Conservation (phyloP, 2,113 vertebrate genomes). For the Isichthys henryi region DNA sequence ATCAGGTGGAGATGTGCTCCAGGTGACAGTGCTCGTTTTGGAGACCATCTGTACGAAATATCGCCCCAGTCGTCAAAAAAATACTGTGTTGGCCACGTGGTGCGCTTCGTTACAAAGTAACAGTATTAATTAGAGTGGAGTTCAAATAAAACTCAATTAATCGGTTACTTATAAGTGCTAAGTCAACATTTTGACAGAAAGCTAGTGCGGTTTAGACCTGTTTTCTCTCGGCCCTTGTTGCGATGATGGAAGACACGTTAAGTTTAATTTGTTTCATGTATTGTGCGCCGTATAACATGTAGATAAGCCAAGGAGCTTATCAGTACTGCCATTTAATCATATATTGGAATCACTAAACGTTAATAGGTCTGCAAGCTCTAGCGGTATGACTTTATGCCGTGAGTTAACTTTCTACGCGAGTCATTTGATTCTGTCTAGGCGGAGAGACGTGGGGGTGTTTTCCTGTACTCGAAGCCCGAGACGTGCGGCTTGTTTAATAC, state of each 20-base stretch:
- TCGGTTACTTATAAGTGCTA: not conserved
- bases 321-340: not conserved
- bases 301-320: not conserved
- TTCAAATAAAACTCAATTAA: not conserved
- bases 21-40: not conserved
- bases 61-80: not conserved
- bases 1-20: not conserved
- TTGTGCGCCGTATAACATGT: not conserved
- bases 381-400: not conserved
- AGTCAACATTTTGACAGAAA: not conserved
- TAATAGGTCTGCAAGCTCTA: not conserved
- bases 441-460: not conserved
- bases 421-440: not conserved
- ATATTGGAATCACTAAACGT: not conserved
- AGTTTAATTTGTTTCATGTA: not conserved
- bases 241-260: not conserved
- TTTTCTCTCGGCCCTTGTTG: not conserved
- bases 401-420: not conserved
- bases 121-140: not conserved
- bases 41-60: not conserved
- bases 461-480: not conserved
- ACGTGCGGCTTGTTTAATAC: not conserved
- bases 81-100: not conserved
- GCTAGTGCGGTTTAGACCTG: not conserved
- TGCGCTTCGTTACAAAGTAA: not conserved